Conservation (phyloP, 2,113 vertebrate species). For the Pica pica region DNA sequence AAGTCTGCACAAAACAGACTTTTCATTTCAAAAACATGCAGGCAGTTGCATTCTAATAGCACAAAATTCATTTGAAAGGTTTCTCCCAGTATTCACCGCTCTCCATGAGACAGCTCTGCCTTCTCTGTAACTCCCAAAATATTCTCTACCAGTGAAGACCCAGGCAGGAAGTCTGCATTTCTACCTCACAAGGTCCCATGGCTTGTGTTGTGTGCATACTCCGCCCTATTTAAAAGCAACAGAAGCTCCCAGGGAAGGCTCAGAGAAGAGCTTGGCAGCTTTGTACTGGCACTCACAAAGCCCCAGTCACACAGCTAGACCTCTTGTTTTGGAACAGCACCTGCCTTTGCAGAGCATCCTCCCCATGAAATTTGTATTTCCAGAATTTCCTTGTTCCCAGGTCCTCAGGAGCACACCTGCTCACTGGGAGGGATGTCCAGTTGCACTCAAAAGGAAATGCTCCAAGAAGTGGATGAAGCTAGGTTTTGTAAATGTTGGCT, state of each 20-base stretch:
- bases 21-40: neutral
- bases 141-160: neutral
- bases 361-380: neutral
- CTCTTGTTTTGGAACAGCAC: neutral
- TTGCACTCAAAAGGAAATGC: neutral
- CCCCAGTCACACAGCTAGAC: neutral
- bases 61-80: neutral
- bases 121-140: neutral
- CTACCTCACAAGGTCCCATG: neutral
- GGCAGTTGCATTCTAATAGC: neutral
- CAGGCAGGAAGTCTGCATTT: neutral
- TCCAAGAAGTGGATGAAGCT: neutral
- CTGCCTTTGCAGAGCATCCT: neutral
- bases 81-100: neutral
- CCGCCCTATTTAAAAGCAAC: neutral
- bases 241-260: neutral
- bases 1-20: neutral
- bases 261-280: neutral
- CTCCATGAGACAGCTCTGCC: neutral
- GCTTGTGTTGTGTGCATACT: neutral
- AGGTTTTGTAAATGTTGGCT: neutral
- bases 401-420: neutral
- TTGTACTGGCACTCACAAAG: neutral
- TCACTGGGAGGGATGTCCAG: neutral
- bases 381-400: neutral